Evolutionary conservation across 2,888 invertebrate genomes (phyloP), one percentile per base, ranked within the genome.

Genomic region (Phyto melanocephala): DNA sequence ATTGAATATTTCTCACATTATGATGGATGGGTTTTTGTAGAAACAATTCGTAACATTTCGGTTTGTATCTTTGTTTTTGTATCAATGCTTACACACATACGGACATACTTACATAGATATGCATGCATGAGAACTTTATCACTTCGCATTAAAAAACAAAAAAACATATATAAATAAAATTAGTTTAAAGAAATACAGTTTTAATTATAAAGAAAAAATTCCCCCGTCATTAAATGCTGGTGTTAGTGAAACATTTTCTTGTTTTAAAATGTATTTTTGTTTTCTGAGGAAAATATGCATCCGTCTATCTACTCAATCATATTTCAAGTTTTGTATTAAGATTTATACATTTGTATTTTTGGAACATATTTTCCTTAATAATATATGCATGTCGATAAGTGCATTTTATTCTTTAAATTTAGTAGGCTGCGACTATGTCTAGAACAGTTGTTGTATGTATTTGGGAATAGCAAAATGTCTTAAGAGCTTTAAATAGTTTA

Each of bases 261-360:
- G 40, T 56, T 65, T 50, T 40, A 60, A 42, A 62, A 70, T 60
- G 58, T 15, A 70, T 47, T 28, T 47, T 15, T 15, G 33, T 47
- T 15, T 15, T 28, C 33, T 15, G 50, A 42, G 24, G 15, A 15
- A 17, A 15, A 52, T 56, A 67, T 77, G 75, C 7, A 79, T 68
- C 58, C n/a, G n/a, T n/a, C n/a, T 28, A 79, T 77, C 76, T 80
- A 84, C 85, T 85, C 84, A 80, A 85, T 85, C 84, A 85, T 83
- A 76, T 84, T 81, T 79, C 20, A 70, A 60, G 40, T 33, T 15
- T 28, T 28, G 6, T 3, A 28, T 5, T 5, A 5, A 6, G 6
- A 28, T 28, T 28, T 28, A 28, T 28, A 6, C 28, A 28, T 28
- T 28, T 28, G 28, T 28, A 28, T 28, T 28, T 28, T 77, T 74